Base-by-base conservation (phyloP, 2,797 vertebrate genomes). In the Vireo griseus region DNA sequence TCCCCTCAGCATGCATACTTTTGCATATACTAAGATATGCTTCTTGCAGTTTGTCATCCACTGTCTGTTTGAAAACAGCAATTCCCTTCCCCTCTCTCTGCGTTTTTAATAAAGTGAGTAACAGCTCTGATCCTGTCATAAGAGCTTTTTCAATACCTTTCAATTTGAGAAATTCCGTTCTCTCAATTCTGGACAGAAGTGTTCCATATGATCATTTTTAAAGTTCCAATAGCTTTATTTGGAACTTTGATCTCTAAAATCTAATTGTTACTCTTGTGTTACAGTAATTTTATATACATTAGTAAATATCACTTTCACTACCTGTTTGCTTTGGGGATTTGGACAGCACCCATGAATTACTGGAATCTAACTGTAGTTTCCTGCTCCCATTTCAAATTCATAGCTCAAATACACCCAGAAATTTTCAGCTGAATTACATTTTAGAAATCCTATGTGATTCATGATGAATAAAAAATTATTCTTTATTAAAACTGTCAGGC, bases 321-420 rank as follows among this genome's bases (percentile, higher is more conserved):
- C 97, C 96, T 98, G 97, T 98, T 98, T 98, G 96, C 98, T 97
- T 97, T 88, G 91, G 97, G 97, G 97, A 97, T 97, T 97, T 98
- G 97, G 90, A 96, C 95, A 95, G 96, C 97, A 98, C 97, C 97
- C 97, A 97, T 96, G 97, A 98, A 96, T 98, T 97, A 95, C 94
- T 96, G 87, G 91, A 97, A 95, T 95, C 92, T 97, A 95, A 96
- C 96, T 94, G 82, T 93, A 88, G 97, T 97, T 95, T 97, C 89
- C 90, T 93, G 86, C 96, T 97, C 92, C 91, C 94, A 50, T 95
- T 97, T 97, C 96, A 97, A 98, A 97, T 96, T 93, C 94, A 44
- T 96, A 97, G 95, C 96, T 97, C 94, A 97, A 96, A 97, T 89
- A 97, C 85, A 95, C 73, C 96, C 91, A 95, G 96, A 97, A 96